Evolutionary conservation across 1,140 invertebrate species (phyloP).

Genomic region (Lasioglossum baleicum): DNA sequence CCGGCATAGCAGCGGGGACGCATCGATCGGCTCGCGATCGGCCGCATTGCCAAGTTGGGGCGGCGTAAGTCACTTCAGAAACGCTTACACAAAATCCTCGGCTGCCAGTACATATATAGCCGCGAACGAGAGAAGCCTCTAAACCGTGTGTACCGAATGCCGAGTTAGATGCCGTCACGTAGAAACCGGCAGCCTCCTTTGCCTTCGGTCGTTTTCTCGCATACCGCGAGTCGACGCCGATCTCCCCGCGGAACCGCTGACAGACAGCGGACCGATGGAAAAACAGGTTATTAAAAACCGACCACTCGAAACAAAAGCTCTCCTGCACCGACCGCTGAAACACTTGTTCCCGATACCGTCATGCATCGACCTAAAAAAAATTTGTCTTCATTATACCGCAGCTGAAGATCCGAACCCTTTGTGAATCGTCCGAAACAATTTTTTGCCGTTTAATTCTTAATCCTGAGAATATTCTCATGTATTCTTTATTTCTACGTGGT

Average conservation of each 20-base stretch:
- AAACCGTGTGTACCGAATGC: slow-evolving; percentile 44
- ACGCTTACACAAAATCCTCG: slow-evolving; percentile 62
- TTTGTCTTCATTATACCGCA: no score
- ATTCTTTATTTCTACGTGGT: no score
- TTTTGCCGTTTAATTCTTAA: no score
- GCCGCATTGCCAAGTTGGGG: slow-evolving; percentile 39
- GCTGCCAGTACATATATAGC: slow-evolving; percentile 54
- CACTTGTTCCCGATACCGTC: no score
- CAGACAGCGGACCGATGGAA: no score
- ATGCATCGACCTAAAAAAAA: no score
- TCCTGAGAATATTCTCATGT: no score
- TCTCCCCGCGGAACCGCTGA: slow-evolving; percentile 32
- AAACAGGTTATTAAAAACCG: background rate
- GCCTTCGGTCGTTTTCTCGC: slow-evolving; percentile 47
- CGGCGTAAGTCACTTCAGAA: slow-evolving; percentile 60
- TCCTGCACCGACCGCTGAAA: no score
- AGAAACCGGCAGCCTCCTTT: slow-evolving; percentile 54
- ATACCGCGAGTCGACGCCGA: slow-evolving; percentile 41
- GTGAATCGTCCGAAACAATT: no score
- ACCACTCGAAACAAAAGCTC: no score
- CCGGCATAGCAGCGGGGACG: background rate
- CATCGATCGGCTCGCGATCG: slow-evolving; percentile 44
- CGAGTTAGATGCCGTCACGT: slow-evolving; percentile 65
- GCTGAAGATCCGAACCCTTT: no score
- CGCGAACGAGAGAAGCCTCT: slow-evolving; percentile 37